Conservation (phyloP, 2,797 vertebrate species). For the Pseudomugil tenellus region DNA sequence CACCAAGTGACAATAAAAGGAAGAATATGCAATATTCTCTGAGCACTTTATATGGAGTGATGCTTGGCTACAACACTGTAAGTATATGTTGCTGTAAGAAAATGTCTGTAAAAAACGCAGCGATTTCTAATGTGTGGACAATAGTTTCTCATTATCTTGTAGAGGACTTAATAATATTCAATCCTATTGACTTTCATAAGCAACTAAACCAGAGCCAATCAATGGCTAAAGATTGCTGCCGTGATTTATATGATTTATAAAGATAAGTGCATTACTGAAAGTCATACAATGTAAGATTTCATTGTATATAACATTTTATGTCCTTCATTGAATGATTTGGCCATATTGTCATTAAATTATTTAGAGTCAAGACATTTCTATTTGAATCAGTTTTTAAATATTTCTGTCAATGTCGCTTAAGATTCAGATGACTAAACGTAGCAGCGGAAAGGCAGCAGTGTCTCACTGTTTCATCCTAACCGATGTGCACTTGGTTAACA, state of each 20-base stretch:
- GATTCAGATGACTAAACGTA: slow-evolving; percentile 17
- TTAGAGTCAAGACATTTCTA: slow-evolving; percentile 24
- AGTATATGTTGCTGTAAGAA: slow-evolving; percentile 12
- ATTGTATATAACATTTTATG: slow-evolving; percentile 29
- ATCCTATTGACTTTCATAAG: slow-evolving; percentile 69
- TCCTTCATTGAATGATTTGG: slow-evolving; percentile 10
- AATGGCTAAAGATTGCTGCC: slow-evolving; percentile 62
- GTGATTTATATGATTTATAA: slow-evolving; percentile 57
- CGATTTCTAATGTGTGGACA: slow-evolving; percentile 25
- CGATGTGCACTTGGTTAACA: slow-evolving; percentile 16
- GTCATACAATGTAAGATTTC: slow-evolving; percentile 54
- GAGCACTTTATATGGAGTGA: neutral
- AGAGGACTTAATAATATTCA: slow-evolving; percentile 34
- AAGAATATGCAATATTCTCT: neutral
- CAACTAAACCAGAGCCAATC: slow-evolving; percentile 52
- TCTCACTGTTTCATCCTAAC: slow-evolving; percentile 7
- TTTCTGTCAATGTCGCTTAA: slow-evolving; percentile 15
- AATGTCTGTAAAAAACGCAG: slow-evolving; percentile 49
- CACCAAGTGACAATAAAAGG: neutral
- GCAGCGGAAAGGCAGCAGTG: slow-evolving; percentile 11
- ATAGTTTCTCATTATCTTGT: slow-evolving; percentile 35
- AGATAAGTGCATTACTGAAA: slow-evolving; percentile 65
- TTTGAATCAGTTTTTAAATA: slow-evolving; percentile 1
- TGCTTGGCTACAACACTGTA: neutral
- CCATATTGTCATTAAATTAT: slow-evolving; percentile 20